Evolutionary conservation across 1,140 invertebrate genomes (phyloP).

Genomic region (Temnothorax longispinosus): DNA sequence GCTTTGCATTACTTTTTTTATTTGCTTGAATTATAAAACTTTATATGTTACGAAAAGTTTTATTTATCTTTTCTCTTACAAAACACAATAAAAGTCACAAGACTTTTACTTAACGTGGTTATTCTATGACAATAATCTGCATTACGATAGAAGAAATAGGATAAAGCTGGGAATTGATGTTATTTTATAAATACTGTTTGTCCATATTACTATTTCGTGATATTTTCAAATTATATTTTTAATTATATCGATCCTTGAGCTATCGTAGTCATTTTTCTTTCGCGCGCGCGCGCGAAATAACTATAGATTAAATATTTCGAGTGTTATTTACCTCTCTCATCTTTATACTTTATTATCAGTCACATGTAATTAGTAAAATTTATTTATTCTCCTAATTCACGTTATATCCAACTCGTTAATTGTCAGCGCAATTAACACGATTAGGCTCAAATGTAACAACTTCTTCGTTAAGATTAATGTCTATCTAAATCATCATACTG

Average conservation of each 20-base stretch:
- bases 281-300: no score
- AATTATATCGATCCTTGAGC: not conserved
- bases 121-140: not conserved
- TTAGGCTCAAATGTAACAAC: constrained; percentile 4
- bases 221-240: not conserved
- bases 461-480: constrained; percentile 2
- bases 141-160: not conserved
- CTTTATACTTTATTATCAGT: constrained; percentile 31
- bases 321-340: not conserved
- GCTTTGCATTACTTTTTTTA: not conserved
- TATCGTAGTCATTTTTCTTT: not conserved
- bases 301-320: not conserved
- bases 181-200: constrained; percentile 3
- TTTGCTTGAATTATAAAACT: constrained; percentile 11
- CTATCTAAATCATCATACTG: not conserved
- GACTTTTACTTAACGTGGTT: constrained; percentile 15
- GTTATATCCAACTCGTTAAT: constrained; percentile 5
- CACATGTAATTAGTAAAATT: constrained; percentile 13
- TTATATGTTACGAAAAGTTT: constrained; percentile 44
- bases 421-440: constrained; percentile 20
- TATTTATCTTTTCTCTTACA: constrained; percentile 39
- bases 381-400: not conserved
- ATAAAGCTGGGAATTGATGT: not conserved
- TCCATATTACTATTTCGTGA: not conserved
- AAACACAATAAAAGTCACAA: constrained; percentile 15